Evolutionary conservation across 2,113 vertebrate genomes (phyloP), one percentile per base, ranked within the genome.

Genomic region (Nerophis ophidion): DNA sequence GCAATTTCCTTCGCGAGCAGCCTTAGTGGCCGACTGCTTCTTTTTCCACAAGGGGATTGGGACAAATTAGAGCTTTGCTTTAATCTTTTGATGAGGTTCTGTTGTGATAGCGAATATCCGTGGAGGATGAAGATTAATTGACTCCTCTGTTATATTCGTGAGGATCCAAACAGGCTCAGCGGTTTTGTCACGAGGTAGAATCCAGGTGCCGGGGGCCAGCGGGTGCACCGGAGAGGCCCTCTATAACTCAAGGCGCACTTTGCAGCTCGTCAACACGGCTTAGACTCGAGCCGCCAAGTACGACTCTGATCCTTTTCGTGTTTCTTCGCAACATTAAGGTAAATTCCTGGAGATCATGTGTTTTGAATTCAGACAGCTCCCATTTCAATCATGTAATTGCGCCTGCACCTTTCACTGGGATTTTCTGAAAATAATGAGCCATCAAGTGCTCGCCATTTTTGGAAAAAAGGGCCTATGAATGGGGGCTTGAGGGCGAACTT

Each of bases 381-480:
- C 64, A 83, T 85, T 87, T 84, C 83, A 83, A 70, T 87, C 80
- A 79, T 70, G 69, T 82, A 84, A 86, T 80, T 79, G 77, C 72
- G 61, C 48, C 74, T 76, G 74, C 72, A 81, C 79, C 72, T 84
- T 88, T 82, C 71, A 61, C 67, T 62, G 26, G 60, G 75, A 74
- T 64, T 79, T 56, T 83, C 76, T 68, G 58, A 82, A 85, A 89
- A 89, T 81, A 84, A 87, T 79, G 40, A 65, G 57, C 66, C 62
- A 56, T 76, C 77, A 70, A 86, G 70, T 75, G 70, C 76, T 80
- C 57, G 76, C 61, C 65, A 77, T 75, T 68, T 71, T 55, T 26
- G 26, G 26, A 55, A 48, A 79, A 84, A 80, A 72, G 38, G 54
- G 71, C 68, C 70, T 70, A 61, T 11, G 44, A 48, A 42, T 15